Evolutionary conservation across 1,140 invertebrate species (phyloP), one percentile per base, ranked within the genome.

Genomic region (Drosophila rufa): DNA sequence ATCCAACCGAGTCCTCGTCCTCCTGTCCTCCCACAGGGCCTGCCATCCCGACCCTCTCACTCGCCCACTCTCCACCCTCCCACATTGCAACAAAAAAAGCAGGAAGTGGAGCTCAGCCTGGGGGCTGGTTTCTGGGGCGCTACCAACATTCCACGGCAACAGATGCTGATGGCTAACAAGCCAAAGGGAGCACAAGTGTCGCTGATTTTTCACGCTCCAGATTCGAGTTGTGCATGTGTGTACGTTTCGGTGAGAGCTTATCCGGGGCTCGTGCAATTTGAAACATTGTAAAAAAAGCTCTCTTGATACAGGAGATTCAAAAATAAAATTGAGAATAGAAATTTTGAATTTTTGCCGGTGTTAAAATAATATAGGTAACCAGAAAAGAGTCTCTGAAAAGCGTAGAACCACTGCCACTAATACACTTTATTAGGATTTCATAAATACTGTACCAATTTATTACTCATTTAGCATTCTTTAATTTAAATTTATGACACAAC

Each of bases 171-270:
- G 65, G 79, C 70, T 80, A 81, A 86, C 83, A 87, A 80, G 76
- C 83, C 68, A 71, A 82, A 48, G 75, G 64, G 71, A 53, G 70
- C 75, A 56, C 76, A 68, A 82, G 64, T 83, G 80, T 83, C 55
- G 76, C 73, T 70, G 84, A 83, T 87, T 87, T 83, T 89, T 87
- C 80, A 89, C 83, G 80, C 83, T 87, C 77, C 51, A 87, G 51
- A 78, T 87, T 68, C 76, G 43, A 55, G 53, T 47, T 58, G 33
- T 69, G 27, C 33, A 55, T 57, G 56, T 48, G 47, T 67, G 38
- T 33, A 58, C 42, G 36, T 30, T 17, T 55, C 33, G 48, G 47
- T 47, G n/a, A 25, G 56, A 74, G 68, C 67, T 30, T 55, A 14
- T 46, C 19, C 15, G 17, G 8, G n/a, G 12, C 15, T 25, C 36